Evolutionary conservation across 2,888 invertebrate genomes (phyloP).

Genomic region (Dryocosmus kuriphilus): DNA sequence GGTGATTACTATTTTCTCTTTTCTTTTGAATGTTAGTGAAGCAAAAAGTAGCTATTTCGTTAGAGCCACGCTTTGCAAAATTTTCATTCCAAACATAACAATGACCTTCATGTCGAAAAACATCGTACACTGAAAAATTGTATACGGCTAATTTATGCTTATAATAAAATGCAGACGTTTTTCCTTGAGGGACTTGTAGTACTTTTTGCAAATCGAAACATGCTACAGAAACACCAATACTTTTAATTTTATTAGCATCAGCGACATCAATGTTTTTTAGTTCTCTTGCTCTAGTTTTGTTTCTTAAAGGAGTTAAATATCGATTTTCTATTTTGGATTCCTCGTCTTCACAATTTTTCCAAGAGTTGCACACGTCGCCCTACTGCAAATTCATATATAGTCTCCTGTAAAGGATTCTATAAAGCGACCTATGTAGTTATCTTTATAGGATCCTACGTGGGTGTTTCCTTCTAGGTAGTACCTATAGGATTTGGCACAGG

Average conservation of each 20-base stretch:
- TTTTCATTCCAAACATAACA: conserved; percentile 64
- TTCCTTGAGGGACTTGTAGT: conserved; percentile 15
- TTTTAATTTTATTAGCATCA: not conserved
- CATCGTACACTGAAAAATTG: conserved; percentile 58
- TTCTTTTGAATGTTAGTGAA: conserved; percentile 47
- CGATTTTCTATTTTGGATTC: conserved; percentile 23
- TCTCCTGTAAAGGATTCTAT: too few relatives aligned
- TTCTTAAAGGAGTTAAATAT: conserved; percentile 18
- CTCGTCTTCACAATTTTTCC: not conserved
- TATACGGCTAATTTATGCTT: conserved; percentile 51
- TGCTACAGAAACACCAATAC: not conserved
- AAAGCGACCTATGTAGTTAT: too few relatives aligned
- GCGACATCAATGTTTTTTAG: conserved; percentile 36
- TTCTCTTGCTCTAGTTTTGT: conserved; percentile 26
- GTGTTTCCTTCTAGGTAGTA: too few relatives aligned
- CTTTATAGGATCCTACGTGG: too few relatives aligned
- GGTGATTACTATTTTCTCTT: conserved; percentile 48
- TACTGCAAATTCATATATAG: too few relatives aligned
- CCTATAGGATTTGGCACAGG: too few relatives aligned
- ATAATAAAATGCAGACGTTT: conserved; percentile 45
- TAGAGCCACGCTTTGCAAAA: conserved; percentile 58
- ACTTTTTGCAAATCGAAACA: conserved; percentile 44
- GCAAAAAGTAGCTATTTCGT: conserved; percentile 58
- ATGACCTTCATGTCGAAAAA: conserved; percentile 48
- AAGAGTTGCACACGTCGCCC: conserved; percentile 28